Conservation (phyloP, 2,888 invertebrate genomes). For the Amphipoea oculea region DNA sequence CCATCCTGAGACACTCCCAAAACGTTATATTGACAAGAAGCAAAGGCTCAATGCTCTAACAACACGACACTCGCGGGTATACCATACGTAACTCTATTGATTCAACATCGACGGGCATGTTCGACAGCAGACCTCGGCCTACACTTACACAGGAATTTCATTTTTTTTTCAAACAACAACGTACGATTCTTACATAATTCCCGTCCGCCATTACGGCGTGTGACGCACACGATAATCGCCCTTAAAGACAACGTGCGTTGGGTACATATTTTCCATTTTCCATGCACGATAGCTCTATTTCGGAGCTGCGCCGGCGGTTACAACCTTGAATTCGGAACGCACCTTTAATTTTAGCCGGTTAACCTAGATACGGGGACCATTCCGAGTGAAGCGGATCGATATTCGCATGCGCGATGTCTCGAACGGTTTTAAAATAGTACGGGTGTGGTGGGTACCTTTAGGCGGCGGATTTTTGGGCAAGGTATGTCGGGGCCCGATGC, state of each 20-base stretch:
- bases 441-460: slow-evolving; percentile 77
- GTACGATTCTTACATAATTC: slow-evolving; percentile 88
- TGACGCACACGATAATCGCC: slow-evolving; percentile 81
- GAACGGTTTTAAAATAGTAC: slow-evolving; percentile 80
- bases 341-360: slow-evolving; percentile 90
- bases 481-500: slow-evolving; percentile 73
- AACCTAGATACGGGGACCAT: slow-evolving; percentile 89
- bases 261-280: slow-evolving; percentile 82
- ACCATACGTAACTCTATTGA: slow-evolving; percentile 59
- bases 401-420: slow-evolving; percentile 86
- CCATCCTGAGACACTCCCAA: slow-evolving; percentile 77
- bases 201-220: slow-evolving; percentile 82
- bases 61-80: slow-evolving; percentile 76
- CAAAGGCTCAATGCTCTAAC: slow-evolving; percentile 56
- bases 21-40: slow-evolving; percentile 59
- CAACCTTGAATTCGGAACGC: slow-evolving; percentile 89
- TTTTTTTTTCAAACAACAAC: slow-evolving; percentile 81
- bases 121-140: slow-evolving; percentile 47
- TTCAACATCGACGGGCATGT: slow-evolving; percentile 52
- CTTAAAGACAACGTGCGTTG: slow-evolving; percentile 79
- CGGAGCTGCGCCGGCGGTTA: slow-evolving; percentile 87
- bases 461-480: slow-evolving; percentile 74
- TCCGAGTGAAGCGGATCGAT: slow-evolving; percentile 85
- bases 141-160: slow-evolving; percentile 67
- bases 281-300: slow-evolving; percentile 86